Conservation (phyloP, 1,140 invertebrate genomes). For the Megalopta genalis region DNA sequence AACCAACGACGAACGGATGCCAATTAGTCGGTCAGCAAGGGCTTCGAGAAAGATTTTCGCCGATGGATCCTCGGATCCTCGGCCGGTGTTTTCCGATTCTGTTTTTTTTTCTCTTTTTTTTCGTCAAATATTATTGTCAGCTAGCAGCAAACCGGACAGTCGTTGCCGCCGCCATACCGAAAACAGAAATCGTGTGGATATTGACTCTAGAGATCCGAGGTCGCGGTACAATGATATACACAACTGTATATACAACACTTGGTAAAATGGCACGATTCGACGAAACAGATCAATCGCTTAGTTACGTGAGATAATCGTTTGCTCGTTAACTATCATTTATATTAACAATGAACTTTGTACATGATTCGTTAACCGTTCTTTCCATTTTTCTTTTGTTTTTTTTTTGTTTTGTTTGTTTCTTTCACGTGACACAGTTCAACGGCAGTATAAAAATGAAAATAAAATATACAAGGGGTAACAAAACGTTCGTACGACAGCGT, state of each 20-base stretch:
- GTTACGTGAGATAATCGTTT: conserved; percentile 39
- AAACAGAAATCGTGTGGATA: conserved; percentile 46
- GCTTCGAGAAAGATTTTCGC: not conserved
- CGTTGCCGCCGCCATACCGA: conserved; percentile 59
- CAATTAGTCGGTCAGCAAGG: not conserved
- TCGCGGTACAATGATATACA: conserved; percentile 54
- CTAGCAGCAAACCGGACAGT: conserved; percentile 58
- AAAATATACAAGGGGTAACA: conserved; percentile 63
- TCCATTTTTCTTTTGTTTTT: no score
- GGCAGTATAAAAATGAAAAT: conserved; percentile 69
- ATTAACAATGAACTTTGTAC: conserved; percentile 76
- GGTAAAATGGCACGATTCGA: conserved; percentile 71
- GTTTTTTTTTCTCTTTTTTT: conserved; percentile 1
- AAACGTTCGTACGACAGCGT: conserved; percentile 44
- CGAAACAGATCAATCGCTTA: conserved; percentile 59
- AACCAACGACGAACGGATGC: conserved; percentile 40
- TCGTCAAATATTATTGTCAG: conserved; percentile 65
- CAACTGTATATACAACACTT: conserved; percentile 67
- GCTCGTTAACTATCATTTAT: conserved; percentile 51
- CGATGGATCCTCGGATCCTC: conserved; percentile 22
- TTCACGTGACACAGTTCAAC: conserved; percentile 58
- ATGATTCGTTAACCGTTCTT: conserved; percentile 64
- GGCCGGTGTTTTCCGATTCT: conserved; percentile 31
- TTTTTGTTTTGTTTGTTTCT: no score
- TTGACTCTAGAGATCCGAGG: conserved; percentile 59